Evolutionary conservation across 2,888 invertebrate genomes (phyloP).

Genomic region (Sminthurides aquaticus): DNA sequence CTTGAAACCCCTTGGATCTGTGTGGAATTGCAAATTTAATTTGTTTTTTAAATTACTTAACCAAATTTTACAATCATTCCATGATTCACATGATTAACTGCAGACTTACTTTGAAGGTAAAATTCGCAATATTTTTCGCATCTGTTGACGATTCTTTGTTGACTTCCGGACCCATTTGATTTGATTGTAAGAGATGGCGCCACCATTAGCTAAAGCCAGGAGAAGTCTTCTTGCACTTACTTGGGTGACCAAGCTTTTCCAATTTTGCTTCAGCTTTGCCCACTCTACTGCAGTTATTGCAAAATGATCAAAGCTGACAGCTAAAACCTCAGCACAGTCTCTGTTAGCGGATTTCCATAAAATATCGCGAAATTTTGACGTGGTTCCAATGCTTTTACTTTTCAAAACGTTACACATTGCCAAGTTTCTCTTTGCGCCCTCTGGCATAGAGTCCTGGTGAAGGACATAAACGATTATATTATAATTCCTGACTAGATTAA

Average conservation of each 20-base stretch:
- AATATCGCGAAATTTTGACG: constrained; percentile 1
- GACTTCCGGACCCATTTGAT: constrained; percentile 15
- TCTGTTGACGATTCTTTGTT: constrained; percentile 12
- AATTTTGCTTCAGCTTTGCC: constrained; percentile 15
- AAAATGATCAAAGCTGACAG: constrained; percentile 7
- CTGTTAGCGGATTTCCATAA: constrained; percentile 13
- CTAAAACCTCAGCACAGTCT: constrained; percentile 16
- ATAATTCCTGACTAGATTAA: too few species aligned
- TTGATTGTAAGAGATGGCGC: background rate
- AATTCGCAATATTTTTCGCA: constrained; percentile 15
- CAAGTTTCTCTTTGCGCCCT: background rate
- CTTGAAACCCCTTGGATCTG: background rate
- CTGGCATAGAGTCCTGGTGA: constrained; percentile 2
- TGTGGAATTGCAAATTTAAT: background rate
- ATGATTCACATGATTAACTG: background rate
- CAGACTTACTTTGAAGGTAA: constrained; percentile 12
- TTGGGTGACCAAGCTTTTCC: background rate
- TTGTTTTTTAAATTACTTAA: too few species aligned
- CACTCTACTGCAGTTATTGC: constrained; percentile 9
- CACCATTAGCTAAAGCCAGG: background rate
- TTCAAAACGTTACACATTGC: constrained; percentile 10
- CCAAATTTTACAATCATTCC: too few species aligned
- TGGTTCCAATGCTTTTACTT: constrained; percentile 6
- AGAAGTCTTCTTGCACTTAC: background rate
- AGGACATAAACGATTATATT: background rate